phyloP scores from a whole-genome alignment of 2,888 invertebrate genomes.

The Colletes collaris region DNA sequence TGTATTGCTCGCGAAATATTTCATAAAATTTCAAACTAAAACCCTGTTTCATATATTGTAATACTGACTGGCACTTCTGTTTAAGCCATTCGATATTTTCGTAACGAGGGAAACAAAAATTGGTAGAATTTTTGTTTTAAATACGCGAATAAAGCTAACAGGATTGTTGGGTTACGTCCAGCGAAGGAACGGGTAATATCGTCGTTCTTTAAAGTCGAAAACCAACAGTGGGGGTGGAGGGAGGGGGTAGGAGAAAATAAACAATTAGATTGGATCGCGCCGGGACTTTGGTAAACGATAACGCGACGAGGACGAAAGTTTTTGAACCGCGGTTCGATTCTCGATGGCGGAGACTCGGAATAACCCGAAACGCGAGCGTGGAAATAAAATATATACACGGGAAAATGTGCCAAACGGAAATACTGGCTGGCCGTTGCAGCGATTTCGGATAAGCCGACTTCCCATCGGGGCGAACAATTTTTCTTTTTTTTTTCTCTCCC shows the following conservation, averaged over 20 bases:
- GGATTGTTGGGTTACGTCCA: not conserved
- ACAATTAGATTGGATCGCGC: slow-evolving; percentile 25
- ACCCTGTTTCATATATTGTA: too few species aligned
- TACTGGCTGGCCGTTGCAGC: slow-evolving; percentile 7
- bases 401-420: slow-evolving; percentile 12
- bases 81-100: too few species aligned
- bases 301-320: slow-evolving; percentile 17
- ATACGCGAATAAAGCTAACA: not conserved
- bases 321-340: slow-evolving; percentile 50
- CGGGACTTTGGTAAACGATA: slow-evolving; percentile 30
- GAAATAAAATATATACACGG: slow-evolving; percentile 25
- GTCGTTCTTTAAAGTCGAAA: slow-evolving; percentile 1
- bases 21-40: too few species aligned
- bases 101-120: not conserved
- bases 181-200: slow-evolving; percentile 1
- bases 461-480: slow-evolving; percentile 12
- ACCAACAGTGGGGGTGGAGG: not conserved
- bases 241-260: not conserved
- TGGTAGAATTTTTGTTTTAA: not conserved
- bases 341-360: slow-evolving; percentile 55
- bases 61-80: too few species aligned
- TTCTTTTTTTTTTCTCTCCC: slow-evolving; percentile 25
- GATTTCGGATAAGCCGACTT: slow-evolving; percentile 48
- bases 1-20: too few species aligned
- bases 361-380: slow-evolving; percentile 54